Base-by-base conservation (phyloP, 35 echinoderm and acorn worm genomes). In the Strongylocentrotus purpuratus region DNA sequence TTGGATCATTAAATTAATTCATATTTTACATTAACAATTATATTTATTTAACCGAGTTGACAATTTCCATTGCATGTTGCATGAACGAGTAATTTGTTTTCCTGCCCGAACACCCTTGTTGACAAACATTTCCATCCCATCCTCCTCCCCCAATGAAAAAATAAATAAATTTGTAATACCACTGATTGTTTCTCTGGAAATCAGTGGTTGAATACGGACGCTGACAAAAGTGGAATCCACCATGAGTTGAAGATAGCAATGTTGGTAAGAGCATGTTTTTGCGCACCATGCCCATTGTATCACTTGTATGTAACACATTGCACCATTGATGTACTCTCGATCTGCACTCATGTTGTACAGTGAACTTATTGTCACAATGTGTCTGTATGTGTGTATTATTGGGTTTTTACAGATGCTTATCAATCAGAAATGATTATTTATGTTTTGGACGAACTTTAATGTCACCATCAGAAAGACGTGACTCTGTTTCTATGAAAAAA, bases 151-250 rank as follows among this genome's bases (percentile, higher is more conserved):
- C 22, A 6, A 8, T 86, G 85, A 31, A 15, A 86, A 31, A n/a
- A 86, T 14, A 10, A 10, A 55, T 14, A 15, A 45, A 89, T 89
- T 3, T 31, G 12, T 89, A 4, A 89, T 89, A 46, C 33, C 87
- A 45, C 25, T 45, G 45, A 41, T 89, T 45, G 20, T 89, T 89
- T 25, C 25, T 33, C 87, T 12, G 87, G 32, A 33, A 89, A 89
- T 93, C 91, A 93, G 91, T 93, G 91, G 91, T 48, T 93, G 48
- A 58, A 93, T 93, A 20, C n/a, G 48, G 91, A 93, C 46, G 48
- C 91, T 31, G 91, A 93, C 31, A 93, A 93, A 93, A 47, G 48
- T 31, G 45, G 46, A 14, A 47, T 93, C 28, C 48, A 93, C 48
- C 91, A 93, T 93, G 46, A 50, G 48, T 93, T 93, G 31, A 93